Evolutionary conservation across 1,140 invertebrate species (phyloP).

Genomic region (Drosophila gunungcola): DNA sequence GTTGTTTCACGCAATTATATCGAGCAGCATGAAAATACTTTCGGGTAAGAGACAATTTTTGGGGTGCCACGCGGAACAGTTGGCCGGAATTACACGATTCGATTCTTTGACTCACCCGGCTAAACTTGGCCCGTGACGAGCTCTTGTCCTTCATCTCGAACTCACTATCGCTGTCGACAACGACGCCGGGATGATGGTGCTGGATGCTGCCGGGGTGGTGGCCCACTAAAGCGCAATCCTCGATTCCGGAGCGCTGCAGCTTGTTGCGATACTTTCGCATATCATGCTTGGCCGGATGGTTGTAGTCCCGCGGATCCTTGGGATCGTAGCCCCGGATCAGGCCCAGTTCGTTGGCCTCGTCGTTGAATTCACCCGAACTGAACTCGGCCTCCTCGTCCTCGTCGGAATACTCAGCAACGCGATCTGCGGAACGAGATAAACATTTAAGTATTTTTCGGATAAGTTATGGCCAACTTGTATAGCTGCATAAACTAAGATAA

Average conservation of each 20-base stretch:
- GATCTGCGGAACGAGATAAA: conserved; percentile 84
- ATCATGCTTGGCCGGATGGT: conserved; percentile 81
- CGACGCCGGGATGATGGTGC: conserved; percentile 64
- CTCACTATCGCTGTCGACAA: conserved; percentile 85
- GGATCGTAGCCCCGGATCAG: conserved; percentile 77
- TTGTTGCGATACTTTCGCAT: conserved; percentile 84
- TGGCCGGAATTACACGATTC: conserved; percentile 49
- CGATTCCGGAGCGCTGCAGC: conserved; percentile 80
- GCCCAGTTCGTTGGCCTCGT: conserved; percentile 85
- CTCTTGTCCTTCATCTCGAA: conserved; percentile 86
- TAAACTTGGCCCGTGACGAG: conserved; percentile 84
- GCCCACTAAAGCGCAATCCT: conserved; percentile 76
- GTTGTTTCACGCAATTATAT: conserved; percentile 42
- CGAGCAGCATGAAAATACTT: conserved; percentile 42
- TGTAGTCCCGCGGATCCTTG: conserved; percentile 76
- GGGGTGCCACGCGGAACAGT: conserved; percentile 38
- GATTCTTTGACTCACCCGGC: conserved; percentile 72
- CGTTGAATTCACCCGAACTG: conserved; percentile 89
- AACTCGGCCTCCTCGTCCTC: conserved; percentile 89
- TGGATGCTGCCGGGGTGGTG: conserved; percentile 63
- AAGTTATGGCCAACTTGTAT: conserved; percentile 15
- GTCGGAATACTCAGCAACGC: conserved; percentile 88
- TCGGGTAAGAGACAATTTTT: conserved; percentile 9
- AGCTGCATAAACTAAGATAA: conserved; percentile 20
- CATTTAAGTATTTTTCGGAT: conserved; percentile 12